Evolutionary conservation across 2,113 vertebrate species (phyloP).

Genomic region (Lophius piscatorius): DNA sequence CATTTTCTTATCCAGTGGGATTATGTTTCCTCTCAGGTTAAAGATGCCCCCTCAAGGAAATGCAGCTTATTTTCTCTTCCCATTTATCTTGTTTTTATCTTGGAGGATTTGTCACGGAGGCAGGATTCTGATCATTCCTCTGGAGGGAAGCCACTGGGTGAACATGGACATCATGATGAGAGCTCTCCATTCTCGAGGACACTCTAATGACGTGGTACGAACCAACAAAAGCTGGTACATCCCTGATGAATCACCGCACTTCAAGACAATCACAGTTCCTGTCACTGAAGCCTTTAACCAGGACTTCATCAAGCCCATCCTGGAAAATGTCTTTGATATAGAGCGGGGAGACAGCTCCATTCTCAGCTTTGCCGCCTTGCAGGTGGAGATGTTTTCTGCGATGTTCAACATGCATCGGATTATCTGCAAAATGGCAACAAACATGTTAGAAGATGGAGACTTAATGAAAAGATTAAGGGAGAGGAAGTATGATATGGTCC

Average conservation of each 20-base stretch:
- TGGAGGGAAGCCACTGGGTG: slow-evolving; percentile 80
- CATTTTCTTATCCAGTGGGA: neutral
- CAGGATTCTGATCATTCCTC: slow-evolving; percentile 70
- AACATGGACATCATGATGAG: slow-evolving; percentile 75
- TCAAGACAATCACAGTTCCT: slow-evolving; percentile 63
- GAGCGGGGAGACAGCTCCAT: slow-evolving; percentile 41
- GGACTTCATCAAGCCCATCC: slow-evolving; percentile 56
- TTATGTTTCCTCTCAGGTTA: slow-evolving; percentile 23
- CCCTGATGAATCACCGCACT: slow-evolving; percentile 54
- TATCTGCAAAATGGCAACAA: slow-evolving; percentile 53
- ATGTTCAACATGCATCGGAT: slow-evolving; percentile 59
- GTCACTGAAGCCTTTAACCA: slow-evolving; percentile 56
- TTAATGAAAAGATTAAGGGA: slow-evolving; percentile 60
- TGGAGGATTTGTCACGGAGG: slow-evolving; percentile 43
- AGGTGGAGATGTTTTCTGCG: slow-evolving; percentile 54
- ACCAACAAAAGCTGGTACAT: slow-evolving; percentile 75
- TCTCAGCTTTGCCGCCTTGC: slow-evolving; percentile 50
- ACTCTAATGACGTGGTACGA: slow-evolving; percentile 63
- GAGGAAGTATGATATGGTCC: slow-evolving; percentile 69
- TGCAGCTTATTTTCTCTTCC: slow-evolving; percentile 13
- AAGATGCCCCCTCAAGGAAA: slow-evolving; percentile 24
- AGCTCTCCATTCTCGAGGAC: slow-evolving; percentile 69
- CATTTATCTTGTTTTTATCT: slow-evolving; percentile 9
- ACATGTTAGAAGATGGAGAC: slow-evolving; percentile 63
- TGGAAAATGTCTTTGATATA: slow-evolving; percentile 56